Base-by-base conservation (phyloP, 2,888 invertebrate genomes). In the Zygogramma bicolorata region DNA sequence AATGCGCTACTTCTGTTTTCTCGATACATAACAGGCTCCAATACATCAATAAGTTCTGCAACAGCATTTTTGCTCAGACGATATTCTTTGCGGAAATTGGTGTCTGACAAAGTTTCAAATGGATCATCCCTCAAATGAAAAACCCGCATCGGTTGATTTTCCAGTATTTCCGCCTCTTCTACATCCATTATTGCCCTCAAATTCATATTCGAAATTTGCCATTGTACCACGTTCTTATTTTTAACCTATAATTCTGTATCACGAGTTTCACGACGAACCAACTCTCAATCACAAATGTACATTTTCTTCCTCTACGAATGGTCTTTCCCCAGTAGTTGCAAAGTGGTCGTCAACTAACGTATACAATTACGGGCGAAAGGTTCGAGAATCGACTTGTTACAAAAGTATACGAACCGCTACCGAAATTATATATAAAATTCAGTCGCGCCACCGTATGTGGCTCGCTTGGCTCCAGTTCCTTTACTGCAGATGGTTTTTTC, bases 141-240 rank as follows among this genome's bases (percentile, higher is more conserved):
- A 13, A 53, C 53, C 53, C 53, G 53, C 25, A 18, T 53, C 18
- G 53, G 53, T 53, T 53, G 53, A 53, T 53, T 22, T 22, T 53
- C 20, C 25, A 18, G 25, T 53, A 53, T 53, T 53, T 53, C 53
- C 20, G 53, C 53, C 53, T 53, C 53, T 53, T 53, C 53, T 53
- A 53, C 53, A 15, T 53, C 53, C 53, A 53, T 53, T 18, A 53
- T 53, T 7, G 20, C 53, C 8, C 8, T 53, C 25, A n/a, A 53
- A 53, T 53, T 53, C n/a, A 53, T 13, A 22, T 22, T 53, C 53
- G 25, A 53, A 53, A 53, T 53, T 53, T n/a, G 53, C 53, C 53
- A 53, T 53, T 29, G 3, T 29, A 29, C 29, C 29, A 29, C 29
- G 29, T 29, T 29, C 29, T n/a, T n/a, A n/a, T n/a, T 22, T 22